Evolutionary conservation across 2,113 vertebrate species (phyloP).

Genomic region (Serilophus lunatus): DNA sequence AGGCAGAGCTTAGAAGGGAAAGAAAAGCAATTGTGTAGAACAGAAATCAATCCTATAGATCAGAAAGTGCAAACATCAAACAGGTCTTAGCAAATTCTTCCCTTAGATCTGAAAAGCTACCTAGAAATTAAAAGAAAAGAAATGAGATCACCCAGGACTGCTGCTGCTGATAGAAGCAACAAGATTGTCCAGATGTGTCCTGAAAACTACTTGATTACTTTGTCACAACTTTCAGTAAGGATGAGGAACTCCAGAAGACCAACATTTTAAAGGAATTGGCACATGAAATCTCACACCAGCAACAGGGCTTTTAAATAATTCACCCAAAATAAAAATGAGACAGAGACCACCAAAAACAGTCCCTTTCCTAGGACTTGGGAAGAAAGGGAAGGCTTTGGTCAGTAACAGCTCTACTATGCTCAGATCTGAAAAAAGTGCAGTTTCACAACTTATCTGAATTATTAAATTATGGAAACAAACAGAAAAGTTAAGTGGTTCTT

Average conservation of each 20-base stretch:
- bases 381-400: background rate
- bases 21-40: background rate
- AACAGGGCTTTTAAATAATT: background rate
- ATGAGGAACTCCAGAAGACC: background rate
- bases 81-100: background rate
- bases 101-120: background rate
- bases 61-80: background rate
- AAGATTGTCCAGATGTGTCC: background rate
- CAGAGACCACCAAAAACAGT: background rate
- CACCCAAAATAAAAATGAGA: background rate
- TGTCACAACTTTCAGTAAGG: background rate
- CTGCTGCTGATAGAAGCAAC: background rate
- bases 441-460: background rate
- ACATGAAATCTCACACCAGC: background rate
- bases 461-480: background rate
- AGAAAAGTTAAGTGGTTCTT: background rate
- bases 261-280: background rate
- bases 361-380: background rate
- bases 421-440: background rate
- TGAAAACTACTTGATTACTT: background rate
- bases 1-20: background rate
- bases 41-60: background rate
- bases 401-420: background rate
- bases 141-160: background rate
- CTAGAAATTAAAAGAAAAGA: background rate